Conservation (phyloP, 2,113 vertebrate species). For the Zosterops hypoxanthus region DNA sequence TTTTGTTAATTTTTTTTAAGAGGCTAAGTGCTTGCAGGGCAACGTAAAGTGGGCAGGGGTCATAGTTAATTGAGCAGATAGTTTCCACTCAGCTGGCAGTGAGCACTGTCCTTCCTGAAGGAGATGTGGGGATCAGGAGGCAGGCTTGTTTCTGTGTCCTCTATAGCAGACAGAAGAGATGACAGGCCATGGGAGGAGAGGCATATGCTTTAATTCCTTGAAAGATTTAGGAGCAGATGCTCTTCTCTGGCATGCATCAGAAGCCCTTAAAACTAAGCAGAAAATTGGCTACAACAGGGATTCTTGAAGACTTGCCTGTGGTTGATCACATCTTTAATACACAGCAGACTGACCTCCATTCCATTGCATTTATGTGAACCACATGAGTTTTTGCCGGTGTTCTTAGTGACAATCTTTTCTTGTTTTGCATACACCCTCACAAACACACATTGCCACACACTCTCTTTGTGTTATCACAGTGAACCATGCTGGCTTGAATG, state of each 20-base stretch:
- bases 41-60: background rate
- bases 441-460: accelerated
- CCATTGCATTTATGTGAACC: background rate
- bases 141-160: background rate
- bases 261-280: conserved; percentile 31
- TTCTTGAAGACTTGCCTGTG: background rate
- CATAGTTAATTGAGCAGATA: background rate
- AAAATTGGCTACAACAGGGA: background rate
- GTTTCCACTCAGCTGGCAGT: background rate
- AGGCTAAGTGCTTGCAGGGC: background rate
- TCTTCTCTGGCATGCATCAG: background rate
- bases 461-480: background rate
- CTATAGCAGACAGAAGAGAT: background rate
- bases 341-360: background rate
- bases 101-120: background rate
- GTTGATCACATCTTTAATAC: background rate
- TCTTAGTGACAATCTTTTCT: background rate
- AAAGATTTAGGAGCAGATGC: conserved; percentile 4
- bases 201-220: conserved; percentile 17
- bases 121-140: background rate
- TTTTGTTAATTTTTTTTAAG: background rate
- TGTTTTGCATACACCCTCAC: background rate
- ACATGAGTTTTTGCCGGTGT: background rate
- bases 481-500: background rate
- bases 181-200: background rate